A percentile compares a stretch with the other conserved stretches of the same genome.
Evolutionary conservation across 2,888 invertebrate species (phyloP).

Genomic region (Eilema depressum): DNA sequence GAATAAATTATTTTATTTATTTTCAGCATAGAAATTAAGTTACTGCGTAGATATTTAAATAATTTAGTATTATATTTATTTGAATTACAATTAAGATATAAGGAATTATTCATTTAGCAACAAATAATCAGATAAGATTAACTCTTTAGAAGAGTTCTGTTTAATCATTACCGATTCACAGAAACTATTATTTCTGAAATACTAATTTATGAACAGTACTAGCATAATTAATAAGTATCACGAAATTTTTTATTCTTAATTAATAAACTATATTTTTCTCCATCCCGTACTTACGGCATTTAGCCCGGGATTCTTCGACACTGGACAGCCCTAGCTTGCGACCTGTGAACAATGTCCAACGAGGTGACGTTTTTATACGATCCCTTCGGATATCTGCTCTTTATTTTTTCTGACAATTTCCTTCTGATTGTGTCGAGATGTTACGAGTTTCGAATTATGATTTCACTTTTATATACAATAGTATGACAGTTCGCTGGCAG

Average conservation of each 20-base stretch:
- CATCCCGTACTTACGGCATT: background rate
- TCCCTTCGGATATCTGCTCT: slow-evolving; percentile 50
- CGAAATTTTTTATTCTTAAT: too few species aligned
- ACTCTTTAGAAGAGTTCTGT: background rate
- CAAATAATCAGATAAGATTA: too few species aligned
- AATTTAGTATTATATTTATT: background rate
- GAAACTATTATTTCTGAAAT: background rate
- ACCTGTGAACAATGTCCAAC: slow-evolving; percentile 63
- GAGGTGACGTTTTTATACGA: slow-evolving; percentile 62
- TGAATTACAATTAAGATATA: background rate
- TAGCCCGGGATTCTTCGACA: slow-evolving; percentile 19
- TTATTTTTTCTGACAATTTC: slow-evolving; percentile 55
- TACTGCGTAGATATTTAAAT: background rate
- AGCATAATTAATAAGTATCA: too few species aligned
- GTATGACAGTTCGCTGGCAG: slow-evolving; percentile 24
- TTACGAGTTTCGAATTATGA: slow-evolving; percentile 38
- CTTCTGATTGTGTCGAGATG: slow-evolving; percentile 46
- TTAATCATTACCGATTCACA: background rate
- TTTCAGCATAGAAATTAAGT: background rate
- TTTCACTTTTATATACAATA: slow-evolving; percentile 31
- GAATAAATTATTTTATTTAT: background rate
- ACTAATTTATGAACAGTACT: too few species aligned
- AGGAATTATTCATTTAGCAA: background rate
- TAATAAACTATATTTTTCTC: background rate
- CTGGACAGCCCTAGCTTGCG: slow-evolving; percentile 43